Percentiles rank a stretch among this genome's conserved stretches.
phyloP scores from a whole-genome alignment of 2,797 vertebrate genomes.

The Morelia viridis region DNA sequence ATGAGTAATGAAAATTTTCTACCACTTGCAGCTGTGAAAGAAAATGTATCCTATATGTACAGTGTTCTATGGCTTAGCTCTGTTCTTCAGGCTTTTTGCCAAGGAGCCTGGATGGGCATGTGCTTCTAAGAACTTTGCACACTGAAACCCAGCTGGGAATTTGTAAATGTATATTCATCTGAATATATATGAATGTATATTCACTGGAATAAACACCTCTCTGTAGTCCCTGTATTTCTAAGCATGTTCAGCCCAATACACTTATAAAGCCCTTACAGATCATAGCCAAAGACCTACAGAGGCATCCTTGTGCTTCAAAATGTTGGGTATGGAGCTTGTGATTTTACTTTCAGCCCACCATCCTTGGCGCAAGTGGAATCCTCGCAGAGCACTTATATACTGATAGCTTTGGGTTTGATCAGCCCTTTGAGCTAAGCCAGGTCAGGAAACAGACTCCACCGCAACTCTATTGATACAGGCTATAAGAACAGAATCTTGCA shows the following conservation, averaged over 20 bases:
- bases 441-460: background rate
- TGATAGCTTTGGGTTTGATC: background rate
- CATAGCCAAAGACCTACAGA: background rate
- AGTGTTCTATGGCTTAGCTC: conserved; percentile 21
- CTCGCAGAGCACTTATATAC: background rate
- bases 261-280: background rate
- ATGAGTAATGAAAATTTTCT: background rate
- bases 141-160: background rate
- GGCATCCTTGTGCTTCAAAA: background rate
- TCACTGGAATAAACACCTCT: background rate
- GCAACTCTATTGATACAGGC: background rate
- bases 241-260: background rate
- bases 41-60: background rate
- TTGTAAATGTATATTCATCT: background rate
- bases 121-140: background rate
- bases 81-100: background rate
- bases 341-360: background rate
- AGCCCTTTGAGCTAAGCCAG: background rate
- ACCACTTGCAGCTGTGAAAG: background rate
- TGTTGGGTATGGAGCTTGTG: background rate
- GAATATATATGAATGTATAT: background rate
- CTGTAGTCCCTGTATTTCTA: background rate
- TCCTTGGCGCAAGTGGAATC: background rate
- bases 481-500: background rate
- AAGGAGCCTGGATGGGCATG: background rate